Evolutionary conservation across 2,797 vertebrate genomes (phyloP).

Genomic region (Australoheros facetus): DNA sequence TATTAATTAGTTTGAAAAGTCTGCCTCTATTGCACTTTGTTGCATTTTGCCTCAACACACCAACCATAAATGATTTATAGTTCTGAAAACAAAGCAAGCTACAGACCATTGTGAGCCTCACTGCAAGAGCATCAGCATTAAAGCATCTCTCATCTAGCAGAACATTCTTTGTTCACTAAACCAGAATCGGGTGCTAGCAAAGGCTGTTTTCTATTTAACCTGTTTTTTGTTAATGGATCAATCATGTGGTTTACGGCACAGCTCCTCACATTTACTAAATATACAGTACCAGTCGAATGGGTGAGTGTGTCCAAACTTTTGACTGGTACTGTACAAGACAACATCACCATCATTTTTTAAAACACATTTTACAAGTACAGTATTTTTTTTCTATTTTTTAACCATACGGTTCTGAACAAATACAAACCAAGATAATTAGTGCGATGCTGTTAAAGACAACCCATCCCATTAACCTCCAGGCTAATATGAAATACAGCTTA

Average conservation of each 20-base stretch:
- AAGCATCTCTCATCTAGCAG: neutral
- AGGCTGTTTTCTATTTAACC: neutral
- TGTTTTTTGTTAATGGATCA: neutral
- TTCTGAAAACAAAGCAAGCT: neutral
- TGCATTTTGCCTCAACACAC: neutral
- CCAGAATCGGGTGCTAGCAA: neutral
- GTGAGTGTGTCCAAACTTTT: too few relatives aligned
- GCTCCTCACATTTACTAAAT: neutral
- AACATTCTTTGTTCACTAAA: neutral
- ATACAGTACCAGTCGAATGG: neutral
- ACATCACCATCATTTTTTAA: neutral
- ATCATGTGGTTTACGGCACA: neutral
- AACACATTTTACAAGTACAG: accelerated
- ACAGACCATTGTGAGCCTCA: neutral
- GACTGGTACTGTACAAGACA: neutral
- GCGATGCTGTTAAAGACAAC: neutral
- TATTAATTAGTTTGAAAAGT: neutral
- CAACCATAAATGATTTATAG: neutral
- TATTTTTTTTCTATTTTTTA: neutral
- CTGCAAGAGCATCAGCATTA: neutral
- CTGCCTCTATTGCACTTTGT: neutral
- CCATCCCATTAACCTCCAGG: neutral
- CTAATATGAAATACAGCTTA: neutral
- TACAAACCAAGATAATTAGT: neutral
- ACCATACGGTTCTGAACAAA: neutral